Conservation (phyloP, 2,888 invertebrate genomes). For the Cerceris rybyensis region DNA sequence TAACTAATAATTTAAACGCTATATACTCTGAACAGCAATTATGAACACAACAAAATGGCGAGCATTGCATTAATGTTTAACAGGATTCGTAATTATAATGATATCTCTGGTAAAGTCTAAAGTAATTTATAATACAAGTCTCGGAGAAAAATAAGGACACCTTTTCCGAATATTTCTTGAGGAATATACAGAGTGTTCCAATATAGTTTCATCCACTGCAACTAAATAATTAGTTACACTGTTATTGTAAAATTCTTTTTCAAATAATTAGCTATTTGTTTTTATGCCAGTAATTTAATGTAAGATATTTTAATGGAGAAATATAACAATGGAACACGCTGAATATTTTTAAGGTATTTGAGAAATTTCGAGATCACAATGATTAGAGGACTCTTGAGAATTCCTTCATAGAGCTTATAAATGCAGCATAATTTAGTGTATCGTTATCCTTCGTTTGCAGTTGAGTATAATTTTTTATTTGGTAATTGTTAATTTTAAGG, state of each 20-base stretch:
- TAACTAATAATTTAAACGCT: constrained; percentile 52
- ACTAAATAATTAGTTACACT: too few relatives aligned
- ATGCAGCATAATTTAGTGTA: too few relatives aligned
- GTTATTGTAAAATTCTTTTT: too few relatives aligned
- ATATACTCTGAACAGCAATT: constrained; percentile 59
- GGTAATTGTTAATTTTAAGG: too few relatives aligned
- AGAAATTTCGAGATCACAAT: too few relatives aligned
- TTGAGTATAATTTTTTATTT: too few relatives aligned
- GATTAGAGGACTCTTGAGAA: too few relatives aligned
- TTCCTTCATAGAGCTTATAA: too few relatives aligned
- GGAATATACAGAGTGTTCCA: background rate
- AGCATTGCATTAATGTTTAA: constrained; percentile 38
- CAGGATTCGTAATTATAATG: constrained; percentile 5
- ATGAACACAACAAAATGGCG: constrained; percentile 62
- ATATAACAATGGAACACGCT: background rate
- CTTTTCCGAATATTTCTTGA: background rate
- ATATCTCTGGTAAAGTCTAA: background rate
- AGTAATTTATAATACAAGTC: background rate
- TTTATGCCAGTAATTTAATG: too few relatives aligned
- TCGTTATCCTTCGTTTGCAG: too few relatives aligned
- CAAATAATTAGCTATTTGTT: too few relatives aligned
- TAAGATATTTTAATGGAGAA: background rate
- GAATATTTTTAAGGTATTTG: background rate
- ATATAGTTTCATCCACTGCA: background rate
- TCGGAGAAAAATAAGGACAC: background rate